These are phyloP conservation scores for Cylas formicarius DNA, from an alignment of 1,140 invertebrate species.

Conservation along the genomic window DNA sequence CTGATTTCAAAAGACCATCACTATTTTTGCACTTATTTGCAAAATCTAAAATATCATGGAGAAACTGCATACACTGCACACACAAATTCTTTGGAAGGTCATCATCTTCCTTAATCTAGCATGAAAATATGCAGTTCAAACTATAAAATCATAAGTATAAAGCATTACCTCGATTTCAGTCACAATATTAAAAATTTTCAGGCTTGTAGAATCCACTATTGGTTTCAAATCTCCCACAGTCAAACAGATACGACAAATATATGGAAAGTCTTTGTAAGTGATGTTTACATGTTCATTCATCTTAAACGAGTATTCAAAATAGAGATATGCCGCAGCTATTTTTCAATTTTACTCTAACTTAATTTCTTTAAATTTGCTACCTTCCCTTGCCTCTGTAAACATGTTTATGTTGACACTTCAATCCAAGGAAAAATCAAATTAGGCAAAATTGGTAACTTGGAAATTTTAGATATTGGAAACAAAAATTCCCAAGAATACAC, in stretches of 20 bases:
- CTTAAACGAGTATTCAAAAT: too few relatives aligned
- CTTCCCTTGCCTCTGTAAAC: too few relatives aligned
- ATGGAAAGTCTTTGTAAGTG: slow-evolving; percentile 24
- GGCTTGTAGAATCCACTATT: slow-evolving; percentile 14
- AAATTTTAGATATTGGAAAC: too few relatives aligned
- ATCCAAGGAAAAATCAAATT: too few relatives aligned
- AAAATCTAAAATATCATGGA: slow-evolving; percentile 20
- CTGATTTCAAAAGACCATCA: slow-evolving; percentile 13
- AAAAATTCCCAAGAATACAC: too few relatives aligned
- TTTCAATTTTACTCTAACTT: too few relatives aligned
- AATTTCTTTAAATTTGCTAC: too few relatives aligned
- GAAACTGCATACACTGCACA: slow-evolving; percentile 13
- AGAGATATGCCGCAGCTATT: too few relatives aligned
- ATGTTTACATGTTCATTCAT: too few relatives aligned
- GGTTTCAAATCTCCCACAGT: slow-evolving; percentile 20
- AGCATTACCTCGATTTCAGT: slow-evolving; percentile 18
- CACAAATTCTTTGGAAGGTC: slow-evolving; percentile 20
- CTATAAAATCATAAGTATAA: not conserved
- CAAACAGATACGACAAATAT: slow-evolving; percentile 24
- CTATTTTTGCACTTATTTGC: slow-evolving; percentile 20
- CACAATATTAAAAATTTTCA: slow-evolving; percentile 14
- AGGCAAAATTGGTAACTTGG: too few relatives aligned
- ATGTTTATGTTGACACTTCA: too few relatives aligned
- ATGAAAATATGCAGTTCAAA: slow-evolving; percentile 10
- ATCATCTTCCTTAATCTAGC: slow-evolving; percentile 14